phyloP scores from a whole-genome alignment of 2,113 vertebrate genomes.

The Dicerorhinus sumatrensis region DNA sequence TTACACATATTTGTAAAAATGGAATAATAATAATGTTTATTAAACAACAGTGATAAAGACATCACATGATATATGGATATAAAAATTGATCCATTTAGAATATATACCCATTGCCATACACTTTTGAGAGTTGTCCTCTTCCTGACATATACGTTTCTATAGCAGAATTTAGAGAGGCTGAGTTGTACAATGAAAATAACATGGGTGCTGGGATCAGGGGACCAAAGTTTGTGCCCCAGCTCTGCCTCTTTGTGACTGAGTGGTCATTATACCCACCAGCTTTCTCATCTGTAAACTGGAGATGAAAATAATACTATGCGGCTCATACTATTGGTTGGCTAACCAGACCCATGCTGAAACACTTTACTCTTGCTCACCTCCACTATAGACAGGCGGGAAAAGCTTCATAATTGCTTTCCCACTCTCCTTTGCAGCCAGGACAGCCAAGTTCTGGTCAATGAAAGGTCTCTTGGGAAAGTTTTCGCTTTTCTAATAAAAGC shows the following conservation, averaged over 20 bases:
- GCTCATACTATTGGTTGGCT: neutral
- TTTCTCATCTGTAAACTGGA: neutral
- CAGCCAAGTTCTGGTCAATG: neutral
- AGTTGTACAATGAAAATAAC: neutral
- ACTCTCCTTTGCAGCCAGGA: neutral
- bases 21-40: neutral
- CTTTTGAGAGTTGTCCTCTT: neutral
- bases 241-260: neutral
- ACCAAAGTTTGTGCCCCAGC: neutral
- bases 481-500: neutral
- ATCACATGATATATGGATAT: neutral
- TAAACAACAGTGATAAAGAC: neutral
- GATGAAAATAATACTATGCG: neutral
- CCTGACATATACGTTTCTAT: neutral
- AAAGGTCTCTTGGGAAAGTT: neutral
- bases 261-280: neutral
- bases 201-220: neutral
- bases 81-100: neutral
- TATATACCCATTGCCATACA: neutral
- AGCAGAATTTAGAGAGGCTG: neutral
- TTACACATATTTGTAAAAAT: conserved; percentile 26
- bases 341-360: neutral
- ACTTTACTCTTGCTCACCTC: neutral
- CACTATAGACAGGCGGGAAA: neutral
- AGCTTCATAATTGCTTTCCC: neutral